Percentiles rank a stretch among this genome's conserved stretches.
Conservation (phyloP, 2,797 vertebrate species). For the Sebastolobus altivelis region DNA sequence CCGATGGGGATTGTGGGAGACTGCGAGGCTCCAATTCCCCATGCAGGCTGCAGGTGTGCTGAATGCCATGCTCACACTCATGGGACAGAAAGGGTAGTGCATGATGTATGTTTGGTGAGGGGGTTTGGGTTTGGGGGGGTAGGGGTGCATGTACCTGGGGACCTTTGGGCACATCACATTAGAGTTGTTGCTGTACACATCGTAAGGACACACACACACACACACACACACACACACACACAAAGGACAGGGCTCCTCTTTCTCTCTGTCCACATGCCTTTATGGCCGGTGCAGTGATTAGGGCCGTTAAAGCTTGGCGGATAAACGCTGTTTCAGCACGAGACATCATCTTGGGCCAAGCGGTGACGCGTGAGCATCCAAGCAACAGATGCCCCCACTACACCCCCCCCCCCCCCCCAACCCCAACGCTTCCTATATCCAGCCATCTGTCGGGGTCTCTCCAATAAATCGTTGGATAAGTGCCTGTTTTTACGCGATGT, state of each 20-base stretch:
- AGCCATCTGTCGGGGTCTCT: conserved; percentile 81
- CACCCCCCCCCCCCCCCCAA: conserved; percentile 25
- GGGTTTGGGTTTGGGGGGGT: not conserved
- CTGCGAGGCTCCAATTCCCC: conserved; percentile 78
- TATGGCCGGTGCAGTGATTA: conserved; percentile 57
- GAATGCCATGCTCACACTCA: conserved; percentile 74
- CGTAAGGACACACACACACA: conserved; percentile 36
- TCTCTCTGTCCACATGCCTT: conserved; percentile 48
- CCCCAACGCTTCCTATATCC: conserved; percentile 61
- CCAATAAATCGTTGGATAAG: conserved; percentile 78
- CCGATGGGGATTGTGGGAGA: conserved; percentile 73
- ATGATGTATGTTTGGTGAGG: conserved; percentile 46
- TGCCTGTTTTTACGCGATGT: conserved; percentile 57
- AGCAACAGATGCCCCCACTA: conserved; percentile 81
- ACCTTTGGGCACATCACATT: conserved; percentile 64
- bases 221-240: conserved; percentile 16
- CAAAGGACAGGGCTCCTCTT: conserved; percentile 5
- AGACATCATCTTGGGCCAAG: conserved; percentile 71
- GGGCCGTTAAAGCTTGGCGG: conserved; percentile 64
- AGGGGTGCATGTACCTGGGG: conserved; percentile 73
- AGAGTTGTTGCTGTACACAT: conserved; percentile 57
- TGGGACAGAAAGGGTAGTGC: conserved; percentile 67
- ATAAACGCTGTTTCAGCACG: conserved; percentile 81
- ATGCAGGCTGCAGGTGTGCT: conserved; percentile 86
- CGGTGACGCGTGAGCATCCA: conserved; percentile 80